Conservation (phyloP, 2,888 invertebrate species). For the Athrips mouffetella region DNA sequence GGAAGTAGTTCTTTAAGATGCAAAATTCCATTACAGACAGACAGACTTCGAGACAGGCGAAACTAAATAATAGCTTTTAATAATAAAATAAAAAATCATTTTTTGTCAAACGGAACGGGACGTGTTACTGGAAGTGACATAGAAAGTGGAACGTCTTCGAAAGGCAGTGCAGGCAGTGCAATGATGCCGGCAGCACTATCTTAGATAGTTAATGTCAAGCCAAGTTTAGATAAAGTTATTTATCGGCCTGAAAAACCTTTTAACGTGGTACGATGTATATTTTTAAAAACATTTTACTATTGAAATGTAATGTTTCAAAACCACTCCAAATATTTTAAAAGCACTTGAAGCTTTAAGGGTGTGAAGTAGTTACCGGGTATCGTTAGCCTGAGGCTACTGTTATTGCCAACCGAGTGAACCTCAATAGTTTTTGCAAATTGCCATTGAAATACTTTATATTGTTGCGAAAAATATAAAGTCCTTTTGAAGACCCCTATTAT, state of each 20-base stretch:
- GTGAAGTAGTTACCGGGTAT: conserved; percentile 35
- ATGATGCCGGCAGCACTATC: too few relatives aligned
- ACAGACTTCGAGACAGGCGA: too few relatives aligned
- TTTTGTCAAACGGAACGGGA: too few relatives aligned
- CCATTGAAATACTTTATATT: conserved; percentile 13
- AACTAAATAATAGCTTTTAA: too few relatives aligned
- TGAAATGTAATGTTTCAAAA: neutral
- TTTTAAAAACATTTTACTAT: neutral
- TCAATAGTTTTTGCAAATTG: conserved; percentile 16
- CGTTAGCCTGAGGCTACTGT: conserved; percentile 42
- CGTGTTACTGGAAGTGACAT: too few relatives aligned
- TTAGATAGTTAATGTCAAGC: too few relatives aligned
- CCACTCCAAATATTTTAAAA: conserved; percentile 34
- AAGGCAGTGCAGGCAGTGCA: too few relatives aligned
- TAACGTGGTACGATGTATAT: neutral
- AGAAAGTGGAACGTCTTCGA: too few relatives aligned
- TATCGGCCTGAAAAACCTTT: neutral
- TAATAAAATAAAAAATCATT: too few relatives aligned
- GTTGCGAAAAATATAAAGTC: conserved; percentile 4
- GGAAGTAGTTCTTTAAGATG: too few relatives aligned
- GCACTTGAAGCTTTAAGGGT: conserved; percentile 30
- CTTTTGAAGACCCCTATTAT: neutral
- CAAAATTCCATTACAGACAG: too few relatives aligned
- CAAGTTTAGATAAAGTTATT: neutral
- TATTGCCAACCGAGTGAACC: conserved; percentile 12